Evolutionary conservation across 2,888 invertebrate species (phyloP), one percentile per base, ranked within the genome.

Genomic region (Scaptomyza tumidula): DNA sequence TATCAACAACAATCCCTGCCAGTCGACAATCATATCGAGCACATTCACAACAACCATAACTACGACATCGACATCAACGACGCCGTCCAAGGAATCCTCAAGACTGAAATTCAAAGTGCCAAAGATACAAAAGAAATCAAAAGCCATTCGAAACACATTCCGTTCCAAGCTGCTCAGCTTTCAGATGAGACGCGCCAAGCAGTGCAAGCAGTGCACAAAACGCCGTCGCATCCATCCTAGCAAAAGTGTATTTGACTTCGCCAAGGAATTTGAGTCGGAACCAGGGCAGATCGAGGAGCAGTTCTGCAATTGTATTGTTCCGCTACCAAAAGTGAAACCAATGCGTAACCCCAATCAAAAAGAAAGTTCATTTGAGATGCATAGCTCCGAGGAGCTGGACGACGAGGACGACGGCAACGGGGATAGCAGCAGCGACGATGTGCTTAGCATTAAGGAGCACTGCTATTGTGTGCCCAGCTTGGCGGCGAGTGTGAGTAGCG

Each of bases 401-500:
- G 27, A 39, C 6, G 73, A 82, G 14, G 27, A 52, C 7, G 24
- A 39, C 7, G 73, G 82, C 24, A 86, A 86, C 14, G 86, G 80
- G n/a, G 89, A 89, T 29, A 81, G 83, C 68, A 78, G 68, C 71
- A 84, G 81, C 57, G 91, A 91, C 43, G 92, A 91, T 75, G 79
- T 88, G 55, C 84, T 91, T 46, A 90, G 89, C 60, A 86, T 90
- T 41, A 91, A 90, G 84, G 91, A 92, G 67, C 92, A 92, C 75
- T 91, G 89, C 79, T 91, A 91, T 78, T 89, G 90, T 71, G 90
- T 91, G 69, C 90, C 90, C 69, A 91, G 88, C 78, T 80, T 91
- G 86, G 90, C 91, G 78, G 89, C 86, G 84, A 92, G 89, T 88
- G 91, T 91, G 91, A 91, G 91, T 91, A 90, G 71, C 57, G 75